Conservation (phyloP, 2,888 invertebrate genomes). For the Mythimna vitellina region DNA sequence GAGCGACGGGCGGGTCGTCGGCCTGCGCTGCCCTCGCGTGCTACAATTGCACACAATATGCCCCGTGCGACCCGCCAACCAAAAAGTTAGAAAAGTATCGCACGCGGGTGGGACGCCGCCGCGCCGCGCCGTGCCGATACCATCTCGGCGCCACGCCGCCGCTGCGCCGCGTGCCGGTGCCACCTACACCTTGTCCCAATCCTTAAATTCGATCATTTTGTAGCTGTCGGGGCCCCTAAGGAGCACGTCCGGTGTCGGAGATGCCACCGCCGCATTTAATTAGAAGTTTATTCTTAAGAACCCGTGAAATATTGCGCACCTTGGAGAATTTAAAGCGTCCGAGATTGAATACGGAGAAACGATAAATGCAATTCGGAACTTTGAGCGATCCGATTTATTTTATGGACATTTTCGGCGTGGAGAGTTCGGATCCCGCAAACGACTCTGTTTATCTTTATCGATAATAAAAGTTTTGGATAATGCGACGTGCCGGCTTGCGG, state of each 20-base stretch:
- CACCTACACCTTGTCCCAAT: slow-evolving; percentile 73
- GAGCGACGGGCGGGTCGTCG: slow-evolving; percentile 84
- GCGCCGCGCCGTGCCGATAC: slow-evolving; percentile 72
- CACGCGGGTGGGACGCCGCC: slow-evolving; percentile 62
- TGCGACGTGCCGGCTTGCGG: slow-evolving; percentile 68
- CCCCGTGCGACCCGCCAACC: slow-evolving; percentile 84
- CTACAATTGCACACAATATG: slow-evolving; percentile 88
- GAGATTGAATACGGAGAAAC: slow-evolving; percentile 82
- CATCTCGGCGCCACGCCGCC: slow-evolving; percentile 81
- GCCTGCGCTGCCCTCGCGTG: slow-evolving; percentile 87
- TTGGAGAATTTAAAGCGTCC: slow-evolving; percentile 80
- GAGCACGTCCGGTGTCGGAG: slow-evolving; percentile 77
- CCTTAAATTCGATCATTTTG: slow-evolving; percentile 79
- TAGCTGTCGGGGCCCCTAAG: slow-evolving; percentile 71
- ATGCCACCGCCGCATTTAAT: slow-evolving; percentile 82
- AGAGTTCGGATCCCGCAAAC: slow-evolving; percentile 70
- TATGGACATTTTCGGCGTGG: slow-evolving; percentile 74
- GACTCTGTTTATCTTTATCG: slow-evolving; percentile 76
- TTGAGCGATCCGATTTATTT: slow-evolving; percentile 83
- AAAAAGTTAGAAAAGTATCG: slow-evolving; percentile 89
- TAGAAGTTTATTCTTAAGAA: slow-evolving; percentile 82
- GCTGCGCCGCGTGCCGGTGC: slow-evolving; percentile 63
- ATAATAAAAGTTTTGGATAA: slow-evolving; percentile 77
- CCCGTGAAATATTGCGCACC: slow-evolving; percentile 85
- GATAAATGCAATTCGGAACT: slow-evolving; percentile 79